phyloP scores from a whole-genome alignment of 2,113 vertebrate genomes.

The Mastomys natalensis region DNA sequence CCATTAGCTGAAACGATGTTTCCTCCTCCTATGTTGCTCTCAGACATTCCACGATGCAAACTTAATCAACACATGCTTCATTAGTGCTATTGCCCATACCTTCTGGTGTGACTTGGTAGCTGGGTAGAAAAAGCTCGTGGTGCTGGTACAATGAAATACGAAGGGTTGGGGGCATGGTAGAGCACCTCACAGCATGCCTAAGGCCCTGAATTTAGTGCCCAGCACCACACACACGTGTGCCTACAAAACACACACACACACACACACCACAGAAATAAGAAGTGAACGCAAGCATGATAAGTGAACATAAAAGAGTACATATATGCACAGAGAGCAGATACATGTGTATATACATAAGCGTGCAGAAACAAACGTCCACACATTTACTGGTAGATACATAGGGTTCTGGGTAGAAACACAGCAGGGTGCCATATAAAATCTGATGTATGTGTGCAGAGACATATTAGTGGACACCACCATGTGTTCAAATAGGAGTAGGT shows the following conservation, averaged over 20 bases:
- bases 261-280: no score
- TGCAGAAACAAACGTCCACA: not conserved
- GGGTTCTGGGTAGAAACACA: no score
- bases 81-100: fast-evolving
- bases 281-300: not conserved
- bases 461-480: fast-evolving
- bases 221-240: not conserved
- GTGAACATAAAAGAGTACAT: not conserved
- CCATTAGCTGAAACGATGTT: not conserved
- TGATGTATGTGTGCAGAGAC: fast-evolving
- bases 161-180: not conserved
- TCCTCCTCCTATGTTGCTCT: not conserved
- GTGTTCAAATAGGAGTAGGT: no score
- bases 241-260: not conserved
- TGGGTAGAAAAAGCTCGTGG: not conserved
- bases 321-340: not conserved
- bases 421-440: not conserved
- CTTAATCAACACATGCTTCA: not conserved
- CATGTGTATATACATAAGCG: fast-evolving
- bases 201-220: not conserved
- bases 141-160: not conserved
- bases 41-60: not conserved
- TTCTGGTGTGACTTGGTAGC: not conserved
- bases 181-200: not conserved
- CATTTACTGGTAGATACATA: not conserved